Base-by-base conservation (phyloP, 2,888 invertebrate genomes). In the Tachina fera region DNA sequence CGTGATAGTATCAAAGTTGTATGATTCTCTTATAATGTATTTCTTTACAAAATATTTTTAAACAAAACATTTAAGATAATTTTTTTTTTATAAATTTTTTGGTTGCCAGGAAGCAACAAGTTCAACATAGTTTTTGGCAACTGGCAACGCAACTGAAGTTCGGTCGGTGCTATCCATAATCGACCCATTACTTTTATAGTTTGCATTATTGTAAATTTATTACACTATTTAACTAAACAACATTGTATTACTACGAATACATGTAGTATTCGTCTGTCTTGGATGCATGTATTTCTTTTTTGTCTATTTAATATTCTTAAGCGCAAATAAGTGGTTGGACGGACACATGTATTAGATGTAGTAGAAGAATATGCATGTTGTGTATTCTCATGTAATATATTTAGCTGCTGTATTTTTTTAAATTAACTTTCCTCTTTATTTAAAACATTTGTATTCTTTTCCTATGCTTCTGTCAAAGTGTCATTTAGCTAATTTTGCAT, bases 391-490 rank as follows among this genome's bases (percentile, higher is more conserved):
- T 53, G 51, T 61, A 43, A 43, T 43, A 45, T 53, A 43, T 65
- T 31, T 31, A 19, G 22, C 49, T 53, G 31, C 53, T 53, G 31
- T 61, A 75, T 45, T 70, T 61, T 13, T 47, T 41, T 49, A 16
- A 45, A 45, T 63, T 31, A 19, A 10, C 61, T 70, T 70, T 60
- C 43, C 71, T 71, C 53, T 71, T 63, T 79, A 53, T 63, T 61
- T 51, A 49, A 39, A 71, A 71, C 65, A 75, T 84, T 83, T 82
- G 78, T 67, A 79, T 83, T 79, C 83, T 79, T 76, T 83, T 86
- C 82, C 71, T 83, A 86, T 83, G 79, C 67, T 79, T 83, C 86
- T 86, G 82, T 83, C 86, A 86, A 86, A 86, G 71, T 86, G 86
- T 86, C 83, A 86, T 65, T 86, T 78, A 60, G 13, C 68, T 47